These are phyloP conservation scores for Ciconia nigra DNA, from an alignment of 2,797 vertebrate species.

Conservation along the genomic window DNA sequence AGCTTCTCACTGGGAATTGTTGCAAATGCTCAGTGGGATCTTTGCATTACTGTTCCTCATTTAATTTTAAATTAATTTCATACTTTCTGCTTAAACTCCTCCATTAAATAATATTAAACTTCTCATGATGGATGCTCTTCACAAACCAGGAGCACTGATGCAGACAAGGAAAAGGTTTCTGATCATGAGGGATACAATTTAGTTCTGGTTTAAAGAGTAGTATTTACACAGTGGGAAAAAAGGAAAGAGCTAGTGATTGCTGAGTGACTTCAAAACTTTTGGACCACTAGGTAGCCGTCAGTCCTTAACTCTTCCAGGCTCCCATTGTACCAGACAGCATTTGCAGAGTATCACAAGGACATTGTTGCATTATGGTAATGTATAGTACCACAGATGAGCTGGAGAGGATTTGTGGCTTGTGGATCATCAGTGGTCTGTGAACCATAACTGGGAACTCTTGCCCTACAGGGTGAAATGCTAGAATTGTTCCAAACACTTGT, in stretches of 20 bases:
- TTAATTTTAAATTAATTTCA: not conserved
- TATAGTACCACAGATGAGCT: not conserved
- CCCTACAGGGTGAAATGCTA: not conserved
- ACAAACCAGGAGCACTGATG: not conserved
- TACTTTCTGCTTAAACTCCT: not conserved
- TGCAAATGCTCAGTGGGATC: not conserved
- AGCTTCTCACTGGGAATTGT: not conserved
- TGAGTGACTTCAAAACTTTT: not conserved
- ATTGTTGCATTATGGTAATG: not conserved
- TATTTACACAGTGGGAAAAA: not conserved
- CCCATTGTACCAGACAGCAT: not conserved
- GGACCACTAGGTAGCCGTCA: not conserved
- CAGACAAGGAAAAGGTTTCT: not conserved
- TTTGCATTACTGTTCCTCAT: not conserved
- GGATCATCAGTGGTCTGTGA: not conserved
- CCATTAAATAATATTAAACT: not conserved
- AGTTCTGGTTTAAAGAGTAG: not conserved
- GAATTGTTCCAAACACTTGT: not conserved
- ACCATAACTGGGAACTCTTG: not conserved
- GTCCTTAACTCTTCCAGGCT: not conserved
- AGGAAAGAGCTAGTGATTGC: not conserved
- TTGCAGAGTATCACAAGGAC: not conserved
- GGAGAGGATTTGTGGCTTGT: not conserved
- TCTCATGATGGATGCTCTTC: not conserved
- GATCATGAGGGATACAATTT: not conserved